phyloP scores from a whole-genome alignment of 37 sponge, comb jelly and placozoan genomes.

The Chondrilla cf. caribensis region DNA sequence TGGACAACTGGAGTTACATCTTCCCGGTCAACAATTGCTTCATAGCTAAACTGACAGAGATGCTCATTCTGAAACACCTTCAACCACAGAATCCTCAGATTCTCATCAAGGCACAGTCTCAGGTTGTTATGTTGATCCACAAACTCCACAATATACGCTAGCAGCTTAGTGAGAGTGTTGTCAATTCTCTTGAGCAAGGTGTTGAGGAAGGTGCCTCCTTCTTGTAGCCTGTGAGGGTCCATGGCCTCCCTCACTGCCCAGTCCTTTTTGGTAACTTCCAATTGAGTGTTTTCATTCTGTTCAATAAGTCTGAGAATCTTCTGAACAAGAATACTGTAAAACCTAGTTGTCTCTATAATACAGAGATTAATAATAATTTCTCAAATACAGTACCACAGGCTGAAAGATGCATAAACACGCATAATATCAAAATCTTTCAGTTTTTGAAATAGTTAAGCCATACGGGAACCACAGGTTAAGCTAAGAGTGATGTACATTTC shows the following conservation, averaged over 20 bases:
- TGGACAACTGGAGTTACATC: constrained; percentile 13
- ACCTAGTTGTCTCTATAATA: too few species aligned
- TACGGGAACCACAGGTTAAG: too few species aligned
- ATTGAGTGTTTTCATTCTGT: constrained; percentile 39
- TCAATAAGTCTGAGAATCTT: constrained; percentile 30
- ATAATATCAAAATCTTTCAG: too few species aligned
- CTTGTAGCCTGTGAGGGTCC: constrained; percentile 43
- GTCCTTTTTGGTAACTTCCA: background rate
- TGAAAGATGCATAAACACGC: too few species aligned
- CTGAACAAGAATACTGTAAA: constrained; percentile 36
- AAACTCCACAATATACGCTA: constrained; percentile 60
- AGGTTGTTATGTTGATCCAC: constrained; percentile 64
- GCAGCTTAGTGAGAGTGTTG: constrained; percentile 45
- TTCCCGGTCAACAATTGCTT: background rate
- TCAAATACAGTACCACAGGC: too few species aligned
- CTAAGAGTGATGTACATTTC: too few species aligned
- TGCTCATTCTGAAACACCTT: constrained; percentile 37
- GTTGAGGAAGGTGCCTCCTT: constrained; percentile 64
- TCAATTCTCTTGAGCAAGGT: constrained; percentile 48
- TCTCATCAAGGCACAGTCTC: constrained; percentile 13
- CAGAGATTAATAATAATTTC: too few species aligned
- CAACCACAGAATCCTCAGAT: constrained; percentile 46
- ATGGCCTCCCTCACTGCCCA: constrained; percentile 67
- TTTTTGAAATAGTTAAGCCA: too few species aligned
- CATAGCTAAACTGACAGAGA: background rate